Evolutionary conservation across 2,797 vertebrate genomes (phyloP).

Genomic region (Cynopterus sphinx): DNA sequence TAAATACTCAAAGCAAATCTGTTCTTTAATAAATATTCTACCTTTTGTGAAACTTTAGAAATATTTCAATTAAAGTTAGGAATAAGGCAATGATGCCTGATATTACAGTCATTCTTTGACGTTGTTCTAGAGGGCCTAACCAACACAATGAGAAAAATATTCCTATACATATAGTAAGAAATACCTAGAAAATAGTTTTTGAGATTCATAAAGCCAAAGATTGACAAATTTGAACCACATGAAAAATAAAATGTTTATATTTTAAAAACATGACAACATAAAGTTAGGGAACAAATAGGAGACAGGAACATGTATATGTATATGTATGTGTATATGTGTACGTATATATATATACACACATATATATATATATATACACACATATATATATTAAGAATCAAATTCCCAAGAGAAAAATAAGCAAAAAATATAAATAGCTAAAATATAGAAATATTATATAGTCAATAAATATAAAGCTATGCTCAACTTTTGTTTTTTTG

Average conservation of each 20-base stretch:
- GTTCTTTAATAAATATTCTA: background rate
- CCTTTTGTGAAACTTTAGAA: background rate
- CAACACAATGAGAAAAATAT: background rate
- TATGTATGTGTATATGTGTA: too few species aligned
- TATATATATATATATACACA: too few species aligned
- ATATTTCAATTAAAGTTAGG: background rate
- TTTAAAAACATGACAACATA: background rate
- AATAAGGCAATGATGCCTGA: background rate
- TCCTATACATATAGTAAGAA: background rate
- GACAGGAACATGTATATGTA: too few species aligned
- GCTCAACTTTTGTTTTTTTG: background rate
- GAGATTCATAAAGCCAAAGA: background rate
- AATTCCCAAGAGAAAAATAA: background rate
- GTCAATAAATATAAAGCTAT: background rate
- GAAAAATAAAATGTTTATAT: background rate
- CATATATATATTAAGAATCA: background rate
- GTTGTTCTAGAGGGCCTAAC: background rate
- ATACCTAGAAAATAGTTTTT: conserved; percentile 21
- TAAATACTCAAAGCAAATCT: background rate
- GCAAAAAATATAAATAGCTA: background rate
- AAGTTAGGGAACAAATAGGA: background rate
- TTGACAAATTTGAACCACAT: background rate
- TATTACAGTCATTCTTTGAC: background rate
- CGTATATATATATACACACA: too few species aligned
- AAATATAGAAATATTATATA: background rate